Conservation (phyloP, 2,113 vertebrate genomes). For the Paraplagusia blochii region DNA sequence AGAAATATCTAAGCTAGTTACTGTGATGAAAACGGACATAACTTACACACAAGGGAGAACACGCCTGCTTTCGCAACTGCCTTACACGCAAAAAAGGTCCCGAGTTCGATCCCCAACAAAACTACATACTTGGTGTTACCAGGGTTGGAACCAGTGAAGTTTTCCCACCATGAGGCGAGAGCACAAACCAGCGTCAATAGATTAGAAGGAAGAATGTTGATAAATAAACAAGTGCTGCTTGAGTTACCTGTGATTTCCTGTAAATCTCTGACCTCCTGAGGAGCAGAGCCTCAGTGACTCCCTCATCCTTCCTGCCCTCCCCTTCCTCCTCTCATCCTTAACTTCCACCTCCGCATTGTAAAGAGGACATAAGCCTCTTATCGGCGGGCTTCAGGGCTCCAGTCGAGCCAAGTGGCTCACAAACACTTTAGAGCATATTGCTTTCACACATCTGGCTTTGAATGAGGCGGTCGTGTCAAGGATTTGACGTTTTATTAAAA, state of each 20-base stretch:
- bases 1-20: no score
- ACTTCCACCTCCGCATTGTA: conserved; percentile 48
- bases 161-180: no score
- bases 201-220: no score
- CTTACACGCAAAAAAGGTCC: no score
- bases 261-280: conserved; percentile 43
- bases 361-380: conserved; percentile 72
- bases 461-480: not conserved
- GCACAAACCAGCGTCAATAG: no score
- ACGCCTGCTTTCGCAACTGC: no score
- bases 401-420: conserved; percentile 20
- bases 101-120: no score
- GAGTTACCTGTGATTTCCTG: conserved; percentile 37
- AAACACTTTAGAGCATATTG: conserved; percentile 26
- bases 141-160: no score
- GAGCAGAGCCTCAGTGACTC: conserved; percentile 40
- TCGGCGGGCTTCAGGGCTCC: conserved; percentile 23
- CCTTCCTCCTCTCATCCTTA: conserved; percentile 44
- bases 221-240: not conserved
- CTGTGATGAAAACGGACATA: no score
- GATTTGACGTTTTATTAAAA: not conserved
- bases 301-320: conserved; percentile 48
- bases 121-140: conserved; percentile 17
- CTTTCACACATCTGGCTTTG: conserved; percentile 8
- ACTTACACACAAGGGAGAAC: no score